phyloP scores from a whole-genome alignment of 2,888 invertebrate genomes.

The Andrena flavipes region DNA sequence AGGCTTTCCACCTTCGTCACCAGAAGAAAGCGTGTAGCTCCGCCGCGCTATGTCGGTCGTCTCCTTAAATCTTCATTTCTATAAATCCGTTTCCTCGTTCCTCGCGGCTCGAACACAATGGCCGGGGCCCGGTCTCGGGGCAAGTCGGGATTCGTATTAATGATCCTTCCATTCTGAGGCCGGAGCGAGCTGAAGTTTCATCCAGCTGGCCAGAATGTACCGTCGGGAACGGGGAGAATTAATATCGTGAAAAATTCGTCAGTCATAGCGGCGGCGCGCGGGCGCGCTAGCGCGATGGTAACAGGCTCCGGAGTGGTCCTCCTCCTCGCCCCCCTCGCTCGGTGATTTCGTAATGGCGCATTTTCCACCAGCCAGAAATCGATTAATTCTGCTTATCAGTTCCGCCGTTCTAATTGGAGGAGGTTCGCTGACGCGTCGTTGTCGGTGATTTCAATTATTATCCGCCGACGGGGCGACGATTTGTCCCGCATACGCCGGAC shows the following conservation, averaged over 20 bases:
- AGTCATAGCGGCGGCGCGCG: constrained; percentile 10
- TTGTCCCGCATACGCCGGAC: constrained; percentile 1
- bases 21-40: constrained; percentile 8
- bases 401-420: constrained; percentile 12
- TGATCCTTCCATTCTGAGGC: constrained; percentile 74
- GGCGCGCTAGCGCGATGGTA: neutral
- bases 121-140: constrained; percentile 58
- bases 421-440: constrained; percentile 2
- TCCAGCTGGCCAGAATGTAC: constrained; percentile 60
- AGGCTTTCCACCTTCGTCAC: constrained; percentile 2
- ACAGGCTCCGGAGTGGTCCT: constrained; percentile 37
- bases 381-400: constrained; percentile 34
- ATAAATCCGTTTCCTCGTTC: constrained; percentile 70
- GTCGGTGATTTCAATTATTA: constrained; percentile 20
- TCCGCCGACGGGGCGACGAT: neutral
- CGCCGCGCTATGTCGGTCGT: constrained; percentile 30
- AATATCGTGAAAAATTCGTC: constrained; percentile 69
- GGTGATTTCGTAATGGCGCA: constrained; percentile 39
- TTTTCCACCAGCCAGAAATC: constrained; percentile 13
- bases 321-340: neutral
- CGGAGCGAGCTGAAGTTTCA: constrained; percentile 51
- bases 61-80: constrained; percentile 73
- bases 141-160: constrained; percentile 76
- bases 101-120: constrained; percentile 69
- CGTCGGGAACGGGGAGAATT: constrained; percentile 64